Conservation (phyloP, 2,888 invertebrate species). For the Amblyteles armatorius region DNA sequence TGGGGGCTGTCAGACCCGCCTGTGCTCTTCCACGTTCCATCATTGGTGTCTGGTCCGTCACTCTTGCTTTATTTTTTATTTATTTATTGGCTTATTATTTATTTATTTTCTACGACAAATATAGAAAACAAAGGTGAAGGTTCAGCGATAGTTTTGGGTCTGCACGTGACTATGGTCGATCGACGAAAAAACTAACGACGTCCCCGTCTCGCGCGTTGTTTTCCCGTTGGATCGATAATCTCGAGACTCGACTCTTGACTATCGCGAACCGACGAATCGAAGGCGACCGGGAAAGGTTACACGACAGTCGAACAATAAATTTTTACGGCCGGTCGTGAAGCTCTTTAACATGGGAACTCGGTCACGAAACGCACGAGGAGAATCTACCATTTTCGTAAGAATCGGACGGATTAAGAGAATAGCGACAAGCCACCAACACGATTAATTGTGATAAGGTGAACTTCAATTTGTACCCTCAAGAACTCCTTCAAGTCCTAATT, state of each 20-base stretch:
- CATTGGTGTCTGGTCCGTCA: no score
- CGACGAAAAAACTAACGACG: conserved; percentile 17
- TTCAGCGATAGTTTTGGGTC: conserved; percentile 3
- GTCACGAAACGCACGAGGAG: conserved; percentile 28
- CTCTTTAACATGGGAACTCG: conserved; percentile 12
- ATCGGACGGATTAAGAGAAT: conserved; percentile 7
- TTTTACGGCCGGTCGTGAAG: conserved; percentile 41
- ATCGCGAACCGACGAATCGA: conserved; percentile 50
- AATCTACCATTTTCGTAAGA: not conserved
- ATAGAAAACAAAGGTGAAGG: conserved; percentile 41
- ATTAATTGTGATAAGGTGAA: not conserved
- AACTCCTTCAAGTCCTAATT: not conserved
- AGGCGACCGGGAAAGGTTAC: conserved; percentile 24
- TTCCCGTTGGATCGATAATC: conserved; percentile 61
- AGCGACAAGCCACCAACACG: not conserved
- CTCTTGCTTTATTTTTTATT: not conserved
- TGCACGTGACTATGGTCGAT: conserved; percentile 45
- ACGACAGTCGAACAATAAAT: conserved; percentile 49
- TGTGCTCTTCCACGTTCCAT: no score
- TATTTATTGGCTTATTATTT: conserved; percentile 1
- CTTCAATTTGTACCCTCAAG: not conserved
- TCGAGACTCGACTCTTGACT: conserved; percentile 29
- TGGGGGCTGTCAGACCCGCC: not conserved
- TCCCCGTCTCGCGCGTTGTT: not conserved
- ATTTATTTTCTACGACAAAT: conserved; percentile 9